phyloP scores from a whole-genome alignment of 2,888 invertebrate species.

The Ligdia adustata region DNA sequence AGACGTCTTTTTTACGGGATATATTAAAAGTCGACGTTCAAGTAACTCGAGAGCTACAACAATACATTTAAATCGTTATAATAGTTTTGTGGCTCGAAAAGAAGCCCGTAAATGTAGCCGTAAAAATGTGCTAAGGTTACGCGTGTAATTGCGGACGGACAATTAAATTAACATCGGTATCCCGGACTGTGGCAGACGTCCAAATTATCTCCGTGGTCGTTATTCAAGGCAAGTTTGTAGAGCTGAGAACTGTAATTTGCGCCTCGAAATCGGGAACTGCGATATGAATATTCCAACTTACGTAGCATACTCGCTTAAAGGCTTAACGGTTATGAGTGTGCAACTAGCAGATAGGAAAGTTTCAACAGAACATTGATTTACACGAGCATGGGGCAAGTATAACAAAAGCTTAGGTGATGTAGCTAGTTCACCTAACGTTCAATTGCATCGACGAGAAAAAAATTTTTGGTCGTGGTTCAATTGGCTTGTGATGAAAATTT shows the following conservation, averaged over 20 bases:
- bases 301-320: constrained; percentile 1
- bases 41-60: constrained; percentile 10
- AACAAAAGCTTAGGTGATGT: no score
- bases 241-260: constrained; percentile 19
- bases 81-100: constrained; percentile 7
- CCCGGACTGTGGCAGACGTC: constrained; percentile 33
- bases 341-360: constrained; percentile 3
- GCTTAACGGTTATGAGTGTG: constrained; percentile 2
- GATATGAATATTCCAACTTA: constrained; percentile 9
- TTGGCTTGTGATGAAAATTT: no score
- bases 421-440: no score
- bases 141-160: constrained; percentile 21
- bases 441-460: no score
- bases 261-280: constrained; percentile 2
- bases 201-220: constrained; percentile 33
- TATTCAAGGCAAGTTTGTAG: constrained; percentile 29
- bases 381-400: no score
- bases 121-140: constrained; percentile 20
- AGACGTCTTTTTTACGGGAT: background rate
- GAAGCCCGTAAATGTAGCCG: constrained; percentile 7
- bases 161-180: constrained; percentile 34
- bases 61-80: constrained; percentile 10
- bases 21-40: background rate
- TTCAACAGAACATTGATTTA: no score
- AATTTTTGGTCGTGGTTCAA: no score